Evolutionary conservation across 2,797 vertebrate genomes (phyloP).

Genomic region (Sebastolobus altivelis): DNA sequence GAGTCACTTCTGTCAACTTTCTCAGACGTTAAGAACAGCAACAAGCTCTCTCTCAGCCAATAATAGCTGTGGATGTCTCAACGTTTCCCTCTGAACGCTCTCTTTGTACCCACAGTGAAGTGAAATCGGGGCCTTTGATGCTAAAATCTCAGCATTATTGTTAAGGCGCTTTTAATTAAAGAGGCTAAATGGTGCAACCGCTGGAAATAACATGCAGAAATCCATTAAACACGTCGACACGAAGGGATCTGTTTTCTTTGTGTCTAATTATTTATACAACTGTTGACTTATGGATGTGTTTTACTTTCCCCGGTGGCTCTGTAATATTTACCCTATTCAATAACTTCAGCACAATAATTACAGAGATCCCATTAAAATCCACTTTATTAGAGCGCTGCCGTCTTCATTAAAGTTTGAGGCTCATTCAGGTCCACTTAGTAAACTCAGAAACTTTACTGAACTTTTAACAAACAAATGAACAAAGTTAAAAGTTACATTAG

Average conservation of each 20-base stretch:
- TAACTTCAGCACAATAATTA: slow-evolving; percentile 4
- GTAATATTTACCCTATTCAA: slow-evolving; percentile 26
- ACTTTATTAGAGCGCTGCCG: neutral
- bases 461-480: neutral
- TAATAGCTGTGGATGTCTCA: slow-evolving; percentile 37
- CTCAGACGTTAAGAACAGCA: slow-evolving; percentile 63
- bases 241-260: slow-evolving; percentile 7
- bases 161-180: slow-evolving; percentile 11
- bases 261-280: slow-evolving; percentile 21
- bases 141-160: neutral
- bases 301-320: neutral
- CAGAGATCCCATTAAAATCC: slow-evolving; percentile 21
- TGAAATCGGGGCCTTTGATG: neutral
- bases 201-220: slow-evolving; percentile 4
- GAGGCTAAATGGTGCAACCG: neutral
- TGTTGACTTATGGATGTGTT: neutral
- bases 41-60: slow-evolving; percentile 29
- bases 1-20: slow-evolving; percentile 67
- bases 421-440: slow-evolving; percentile 13
- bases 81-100: slow-evolving; percentile 17
- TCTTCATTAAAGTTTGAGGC: slow-evolving; percentile 19
- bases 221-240: slow-evolving; percentile 12
- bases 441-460: neutral
- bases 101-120: slow-evolving; percentile 13
- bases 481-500: neutral